These are phyloP conservation scores for Embidobia sp. DNA, from an alignment of 2,888 invertebrate species.

Conservation along the genomic window DNA sequence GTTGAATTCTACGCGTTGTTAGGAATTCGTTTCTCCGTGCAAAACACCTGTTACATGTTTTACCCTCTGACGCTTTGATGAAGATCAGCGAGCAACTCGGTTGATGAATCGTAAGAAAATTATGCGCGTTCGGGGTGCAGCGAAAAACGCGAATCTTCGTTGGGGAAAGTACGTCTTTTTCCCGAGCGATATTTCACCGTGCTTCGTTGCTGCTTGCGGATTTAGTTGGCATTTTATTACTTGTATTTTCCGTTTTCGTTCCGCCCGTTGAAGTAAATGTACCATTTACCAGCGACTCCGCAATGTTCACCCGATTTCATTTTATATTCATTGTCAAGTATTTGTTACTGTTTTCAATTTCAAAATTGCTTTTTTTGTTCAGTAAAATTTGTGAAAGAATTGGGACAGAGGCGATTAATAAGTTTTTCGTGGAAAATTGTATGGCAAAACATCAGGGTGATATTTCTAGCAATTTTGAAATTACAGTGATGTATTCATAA, in stretches of 20 bases:
- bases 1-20: conserved; percentile 56
- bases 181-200: conserved; percentile 14
- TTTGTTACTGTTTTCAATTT: conserved; percentile 19
- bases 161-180: conserved; percentile 22
- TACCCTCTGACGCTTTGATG: conserved; percentile 34
- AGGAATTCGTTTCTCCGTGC: conserved; percentile 38
- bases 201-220: conserved; percentile 34
- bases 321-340: conserved; percentile 27
- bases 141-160: conserved; percentile 18
- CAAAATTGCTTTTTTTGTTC: neutral
- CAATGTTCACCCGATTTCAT: conserved; percentile 24
- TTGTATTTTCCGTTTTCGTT: conserved; percentile 38
- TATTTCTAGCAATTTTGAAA: too few species aligned
- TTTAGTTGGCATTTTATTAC: conserved; percentile 44
- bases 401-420: too few species aligned
- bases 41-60: conserved; percentile 56
- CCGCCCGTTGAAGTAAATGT: conserved; percentile 26
- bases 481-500: too few species aligned
- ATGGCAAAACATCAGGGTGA: too few species aligned
- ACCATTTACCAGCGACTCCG: conserved; percentile 21
- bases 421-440: too few species aligned
- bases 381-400: too few species aligned
- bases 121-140: conserved; percentile 5
- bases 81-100: conserved; percentile 26
- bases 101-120: conserved; percentile 45